phyloP scores from a whole-genome alignment of 2,888 invertebrate species.

The Epirrita christyi region DNA sequence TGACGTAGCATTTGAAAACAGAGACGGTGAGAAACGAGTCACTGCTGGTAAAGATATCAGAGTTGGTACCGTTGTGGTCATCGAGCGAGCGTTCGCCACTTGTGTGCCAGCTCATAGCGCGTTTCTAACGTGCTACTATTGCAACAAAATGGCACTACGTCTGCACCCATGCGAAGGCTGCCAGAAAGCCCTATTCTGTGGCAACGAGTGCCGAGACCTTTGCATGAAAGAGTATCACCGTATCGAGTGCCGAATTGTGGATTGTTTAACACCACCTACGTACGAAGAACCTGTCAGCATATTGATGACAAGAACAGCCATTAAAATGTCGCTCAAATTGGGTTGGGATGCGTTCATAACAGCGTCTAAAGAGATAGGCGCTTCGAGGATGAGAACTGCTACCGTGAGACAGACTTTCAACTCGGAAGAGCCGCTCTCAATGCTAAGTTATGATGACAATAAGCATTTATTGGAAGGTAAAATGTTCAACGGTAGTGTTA shows the following conservation, averaged over 20 bases:
- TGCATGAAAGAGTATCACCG: slow-evolving; percentile 25
- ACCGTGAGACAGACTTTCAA: too few species aligned
- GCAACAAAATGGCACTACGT: slow-evolving; percentile 13
- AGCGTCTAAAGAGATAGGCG: too few species aligned
- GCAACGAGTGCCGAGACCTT: slow-evolving; percentile 6
- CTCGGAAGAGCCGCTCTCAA: too few species aligned
- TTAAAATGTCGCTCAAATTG: too few species aligned
- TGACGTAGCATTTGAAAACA: slow-evolving; percentile 11
- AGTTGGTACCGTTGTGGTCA: slow-evolving; percentile 20
- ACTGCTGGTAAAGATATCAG: slow-evolving; percentile 19
- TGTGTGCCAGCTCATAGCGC: neutral
- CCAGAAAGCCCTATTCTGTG: slow-evolving; percentile 19
- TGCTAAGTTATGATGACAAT: too few species aligned
- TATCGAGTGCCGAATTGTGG: slow-evolving; percentile 24
- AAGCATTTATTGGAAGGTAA: too few species aligned
- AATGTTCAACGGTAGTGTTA: too few species aligned
- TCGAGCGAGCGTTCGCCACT: slow-evolving; percentile 23
- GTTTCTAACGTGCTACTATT: slow-evolving; percentile 19
- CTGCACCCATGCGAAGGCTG: slow-evolving; percentile 14
- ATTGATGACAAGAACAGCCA: too few species aligned
- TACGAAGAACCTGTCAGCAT: too few species aligned
- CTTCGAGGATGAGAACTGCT: too few species aligned
- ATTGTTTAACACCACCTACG: too few species aligned
- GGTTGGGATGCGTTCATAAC: too few species aligned
- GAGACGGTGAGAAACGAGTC: slow-evolving; percentile 3